A percentile compares a stretch with the other conserved stretches of the same genome.
phyloP scores from a whole-genome alignment of 2,888 invertebrate genomes.

The Pseudeuparius sepicola region DNA sequence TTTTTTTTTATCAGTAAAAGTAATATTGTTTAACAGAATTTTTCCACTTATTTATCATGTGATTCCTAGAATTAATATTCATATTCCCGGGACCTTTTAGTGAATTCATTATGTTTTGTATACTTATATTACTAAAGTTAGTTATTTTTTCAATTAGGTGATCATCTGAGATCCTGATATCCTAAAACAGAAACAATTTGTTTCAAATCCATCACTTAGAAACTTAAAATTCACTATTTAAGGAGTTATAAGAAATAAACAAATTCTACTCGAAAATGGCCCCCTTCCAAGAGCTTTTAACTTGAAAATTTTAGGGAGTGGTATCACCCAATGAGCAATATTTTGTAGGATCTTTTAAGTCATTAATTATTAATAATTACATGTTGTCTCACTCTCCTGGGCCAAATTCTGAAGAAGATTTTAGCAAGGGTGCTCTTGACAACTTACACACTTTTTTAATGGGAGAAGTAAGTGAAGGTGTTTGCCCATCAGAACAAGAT shows the following conservation, averaged over 20 bases:
- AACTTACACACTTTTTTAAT: conserved; percentile 17
- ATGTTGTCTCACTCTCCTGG: conserved; percentile 14
- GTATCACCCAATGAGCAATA: conserved; percentile 13
- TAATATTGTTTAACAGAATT: too few relatives aligned
- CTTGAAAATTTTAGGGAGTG: conserved; percentile 16
- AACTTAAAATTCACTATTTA: conserved; percentile 9
- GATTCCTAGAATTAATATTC: too few relatives aligned
- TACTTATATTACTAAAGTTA: too few relatives aligned
- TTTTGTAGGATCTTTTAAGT: conserved; percentile 16
- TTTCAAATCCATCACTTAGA: conserved; percentile 11
- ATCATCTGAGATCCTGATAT: too few relatives aligned
- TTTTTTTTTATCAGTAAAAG: too few relatives aligned
- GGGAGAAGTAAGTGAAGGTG: conserved; percentile 6
- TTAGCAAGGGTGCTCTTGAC: conserved; percentile 10
- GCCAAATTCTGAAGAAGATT: conserved; percentile 16
- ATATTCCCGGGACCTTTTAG: too few relatives aligned
- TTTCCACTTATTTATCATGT: too few relatives aligned
- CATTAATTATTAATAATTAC: conserved; percentile 17
- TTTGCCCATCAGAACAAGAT: not conserved
- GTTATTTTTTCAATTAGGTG: too few relatives aligned
- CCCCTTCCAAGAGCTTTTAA: conserved; percentile 12
- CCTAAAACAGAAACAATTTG: conserved; percentile 13
- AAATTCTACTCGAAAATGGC: conserved; percentile 6
- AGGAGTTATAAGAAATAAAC: conserved; percentile 12
- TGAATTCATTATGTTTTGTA: too few relatives aligned